Evolutionary conservation across 2,797 vertebrate species (phyloP), one percentile per base, ranked within the genome.

Genomic region (Aphelocoma californica): DNA sequence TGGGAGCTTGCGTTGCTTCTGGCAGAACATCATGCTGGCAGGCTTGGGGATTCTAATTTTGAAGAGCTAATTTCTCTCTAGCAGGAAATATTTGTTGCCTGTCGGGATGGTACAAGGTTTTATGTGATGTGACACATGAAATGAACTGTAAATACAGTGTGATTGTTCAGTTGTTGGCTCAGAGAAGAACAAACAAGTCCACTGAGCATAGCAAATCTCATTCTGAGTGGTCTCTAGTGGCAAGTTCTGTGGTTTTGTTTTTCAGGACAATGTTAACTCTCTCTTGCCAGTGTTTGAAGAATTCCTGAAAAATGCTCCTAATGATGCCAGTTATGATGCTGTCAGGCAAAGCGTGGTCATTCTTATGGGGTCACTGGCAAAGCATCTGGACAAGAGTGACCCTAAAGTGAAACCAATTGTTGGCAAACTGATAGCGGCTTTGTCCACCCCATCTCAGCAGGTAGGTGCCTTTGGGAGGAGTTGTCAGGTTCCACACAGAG

Each of bases 321-420:
- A 99, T 50, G 99, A 99, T 29, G 99, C 99, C 95, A 99, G 98
- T 97, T 99, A 99, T 3, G 99, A 99, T 70, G 98, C 99, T 2
- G 99, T 99, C 91, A 98, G 99, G 88, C 99, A 99, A 98, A 99
- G 99, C 1, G 99, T 99, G 91, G 99, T 99, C 92, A 99, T 99
- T 96, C 98, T 99, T 29, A 99, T 99, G 99, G 99, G 99, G 58
- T 99, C 99, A 18, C 97, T 99, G 95, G 99, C 99, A 96, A 99
- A 99, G 96, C 99, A 99, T 98, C 98, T 99, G 97, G 99, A 99
- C 95, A 99, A 99, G 97, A 99, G 97, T 4, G 99, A 99, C 97
- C 99, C 99, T 69, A 99, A 99, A 97, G 99, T 99, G 95, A 99
- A 99, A 96, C 99, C 99, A 77, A 99, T 99, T 7, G 98, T 99